Conservation (phyloP, 2,113 vertebrate genomes). For the Hydrochoerus hydrochaeris region DNA sequence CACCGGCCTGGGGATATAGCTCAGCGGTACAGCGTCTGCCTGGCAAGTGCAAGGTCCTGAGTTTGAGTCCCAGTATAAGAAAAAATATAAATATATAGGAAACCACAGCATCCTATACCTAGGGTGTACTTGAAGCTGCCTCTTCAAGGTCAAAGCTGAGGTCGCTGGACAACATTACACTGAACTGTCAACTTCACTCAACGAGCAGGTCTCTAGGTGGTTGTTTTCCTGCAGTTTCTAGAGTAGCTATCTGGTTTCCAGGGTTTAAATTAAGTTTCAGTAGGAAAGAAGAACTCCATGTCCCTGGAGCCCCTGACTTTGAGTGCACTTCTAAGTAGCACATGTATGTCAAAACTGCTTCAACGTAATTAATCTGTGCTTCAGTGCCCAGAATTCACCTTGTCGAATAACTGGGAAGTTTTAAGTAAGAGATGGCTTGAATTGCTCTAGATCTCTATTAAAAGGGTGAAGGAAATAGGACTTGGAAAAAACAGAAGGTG, state of each 20-base stretch:
- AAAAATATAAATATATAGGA: not conserved
- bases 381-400: not conserved
- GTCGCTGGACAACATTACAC: not conserved
- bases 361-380: not conserved
- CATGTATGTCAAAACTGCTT: conserved; percentile 11
- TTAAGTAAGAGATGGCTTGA: not conserved
- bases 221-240: conserved; percentile 24
- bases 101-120: not conserved
- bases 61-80: no score
- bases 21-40: no score
- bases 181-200: not conserved
- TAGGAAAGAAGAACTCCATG: not conserved
- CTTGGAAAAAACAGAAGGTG: conserved; percentile 20
- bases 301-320: not conserved
- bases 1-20: no score
- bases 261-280: conserved; percentile 37
- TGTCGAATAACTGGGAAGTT: not conserved
- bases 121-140: not conserved
- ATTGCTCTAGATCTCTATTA: not conserved
- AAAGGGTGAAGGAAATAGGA: not conserved
- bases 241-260: not conserved
- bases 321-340: not conserved
- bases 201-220: not conserved
- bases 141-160: not conserved
- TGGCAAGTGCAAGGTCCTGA: no score